A percentile compares a stretch with the other conserved stretches of the same genome.
Evolutionary conservation across 2,113 vertebrate genomes (phyloP).

Genomic region (Bothrops jararaca): DNA sequence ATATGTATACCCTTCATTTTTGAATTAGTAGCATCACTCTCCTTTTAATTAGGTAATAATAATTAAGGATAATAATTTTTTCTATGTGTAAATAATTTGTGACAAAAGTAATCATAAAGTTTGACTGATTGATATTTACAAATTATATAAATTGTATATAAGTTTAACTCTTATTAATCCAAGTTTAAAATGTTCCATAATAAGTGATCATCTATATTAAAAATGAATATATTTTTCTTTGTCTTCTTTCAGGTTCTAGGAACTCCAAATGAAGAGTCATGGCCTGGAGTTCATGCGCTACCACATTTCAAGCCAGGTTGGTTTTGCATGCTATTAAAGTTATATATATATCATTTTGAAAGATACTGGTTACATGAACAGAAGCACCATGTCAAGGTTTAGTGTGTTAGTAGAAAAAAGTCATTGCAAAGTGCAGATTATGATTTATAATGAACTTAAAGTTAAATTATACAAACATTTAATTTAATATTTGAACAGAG

Average conservation of each 20-base stretch:
- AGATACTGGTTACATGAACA: background rate
- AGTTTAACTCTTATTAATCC: background rate
- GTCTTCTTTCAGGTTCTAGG: conserved; percentile 80
- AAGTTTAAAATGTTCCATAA: conserved; percentile 14
- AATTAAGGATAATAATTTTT: background rate
- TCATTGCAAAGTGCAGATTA: background rate
- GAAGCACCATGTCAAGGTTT: background rate
- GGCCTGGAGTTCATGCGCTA: conserved; percentile 90
- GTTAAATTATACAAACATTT: background rate
- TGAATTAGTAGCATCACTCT: background rate
- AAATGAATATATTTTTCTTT: conserved; percentile 5
- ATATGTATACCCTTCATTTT: background rate
- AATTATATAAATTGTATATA: background rate
- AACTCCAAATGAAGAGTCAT: conserved; percentile 89
- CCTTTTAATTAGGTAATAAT: background rate
- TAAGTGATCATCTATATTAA: background rate
- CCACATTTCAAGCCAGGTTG: conserved; percentile 95
- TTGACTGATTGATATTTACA: background rate
- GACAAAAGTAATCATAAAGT: background rate
- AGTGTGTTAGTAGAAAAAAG: background rate
- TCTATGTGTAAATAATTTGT: background rate
- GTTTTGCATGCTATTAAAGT: conserved; percentile 23
- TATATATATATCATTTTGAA: background rate
- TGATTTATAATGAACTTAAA: background rate
- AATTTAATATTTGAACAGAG: background rate